phyloP scores from a whole-genome alignment of 2,797 vertebrate genomes.

The Poeciliopsis gracilis region DNA sequence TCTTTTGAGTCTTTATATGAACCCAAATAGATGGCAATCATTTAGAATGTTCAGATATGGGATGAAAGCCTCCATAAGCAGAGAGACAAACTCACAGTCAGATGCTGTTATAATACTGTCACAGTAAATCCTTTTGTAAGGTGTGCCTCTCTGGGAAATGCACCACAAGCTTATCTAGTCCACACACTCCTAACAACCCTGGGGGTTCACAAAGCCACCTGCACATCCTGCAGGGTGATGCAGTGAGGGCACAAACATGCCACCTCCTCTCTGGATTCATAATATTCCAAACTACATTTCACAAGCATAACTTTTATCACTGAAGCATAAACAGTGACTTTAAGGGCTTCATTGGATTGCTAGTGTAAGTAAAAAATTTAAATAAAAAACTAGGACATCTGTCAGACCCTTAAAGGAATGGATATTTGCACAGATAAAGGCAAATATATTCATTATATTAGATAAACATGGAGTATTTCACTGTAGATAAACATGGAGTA shows the following conservation, averaged over 20 bases:
- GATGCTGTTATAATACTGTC: slow-evolving; percentile 38
- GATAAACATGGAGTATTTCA: slow-evolving; percentile 11
- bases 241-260: slow-evolving; percentile 55
- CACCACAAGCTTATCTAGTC: slow-evolving; percentile 58
- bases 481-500: slow-evolving; percentile 6
- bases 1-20: slow-evolving; percentile 11
- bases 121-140: slow-evolving; percentile 52
- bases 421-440: slow-evolving; percentile 17
- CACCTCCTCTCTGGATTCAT: slow-evolving; percentile 36
- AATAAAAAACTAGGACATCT: slow-evolving; percentile 13
- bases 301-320: slow-evolving; percentile 37
- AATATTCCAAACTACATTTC: slow-evolving; percentile 45
- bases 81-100: slow-evolving; percentile 23
- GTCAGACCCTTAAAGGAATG: slow-evolving; percentile 6
- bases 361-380: slow-evolving; percentile 13
- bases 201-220: slow-evolving; percentile 51
- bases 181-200: slow-evolving; percentile 53
- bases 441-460: neutral
- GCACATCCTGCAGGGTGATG: slow-evolving; percentile 17
- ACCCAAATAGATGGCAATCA: slow-evolving; percentile 31
- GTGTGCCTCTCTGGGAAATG: slow-evolving; percentile 40
- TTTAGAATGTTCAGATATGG: slow-evolving; percentile 28
- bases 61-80: slow-evolving; percentile 24
- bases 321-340: slow-evolving; percentile 31
- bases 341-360: slow-evolving; percentile 35